Evolutionary conservation across 2,797 vertebrate species (phyloP).

Genomic region (Chromis chromis): DNA sequence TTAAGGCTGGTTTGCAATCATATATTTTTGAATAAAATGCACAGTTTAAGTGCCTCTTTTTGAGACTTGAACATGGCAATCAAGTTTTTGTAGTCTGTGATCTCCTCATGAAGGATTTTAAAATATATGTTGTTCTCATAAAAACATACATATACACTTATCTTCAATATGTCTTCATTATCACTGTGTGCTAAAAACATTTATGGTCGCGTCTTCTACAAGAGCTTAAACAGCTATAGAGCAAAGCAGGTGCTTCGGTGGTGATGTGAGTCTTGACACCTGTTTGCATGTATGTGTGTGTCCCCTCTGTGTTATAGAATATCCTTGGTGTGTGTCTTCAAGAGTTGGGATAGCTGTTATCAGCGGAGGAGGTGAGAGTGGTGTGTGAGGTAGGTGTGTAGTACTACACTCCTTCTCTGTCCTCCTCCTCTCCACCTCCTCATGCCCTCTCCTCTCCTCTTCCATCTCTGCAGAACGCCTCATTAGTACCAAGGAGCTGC

Average conservation of each 20-base stretch:
- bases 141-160: neutral
- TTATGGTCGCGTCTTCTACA: neutral
- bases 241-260: slow-evolving; percentile 11
- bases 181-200: neutral
- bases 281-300: slow-evolving; percentile 38
- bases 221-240: slow-evolving; percentile 18
- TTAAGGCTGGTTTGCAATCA: neutral
- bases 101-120: neutral
- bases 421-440: slow-evolving; percentile 66
- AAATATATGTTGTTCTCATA: neutral
- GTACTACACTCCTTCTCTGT: slow-evolving; percentile 63
- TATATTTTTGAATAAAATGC: neutral
- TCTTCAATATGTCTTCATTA: slow-evolving; percentile 7
- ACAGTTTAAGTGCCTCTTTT: neutral
- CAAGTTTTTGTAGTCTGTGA: neutral
- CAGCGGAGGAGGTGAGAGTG: slow-evolving; percentile 64
- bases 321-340: slow-evolving; percentile 57
- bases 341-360: slow-evolving; percentile 59
- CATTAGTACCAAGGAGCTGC: slow-evolving; percentile 80
- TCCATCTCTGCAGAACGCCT: slow-evolving; percentile 80
- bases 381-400: slow-evolving; percentile 74
- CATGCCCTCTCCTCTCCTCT: slow-evolving; percentile 65
- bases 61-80: neutral
- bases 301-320: slow-evolving; percentile 25
- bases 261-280: slow-evolving; percentile 45